Conservation (phyloP, 2,113 vertebrate species). For the Actinemys pallida region DNA sequence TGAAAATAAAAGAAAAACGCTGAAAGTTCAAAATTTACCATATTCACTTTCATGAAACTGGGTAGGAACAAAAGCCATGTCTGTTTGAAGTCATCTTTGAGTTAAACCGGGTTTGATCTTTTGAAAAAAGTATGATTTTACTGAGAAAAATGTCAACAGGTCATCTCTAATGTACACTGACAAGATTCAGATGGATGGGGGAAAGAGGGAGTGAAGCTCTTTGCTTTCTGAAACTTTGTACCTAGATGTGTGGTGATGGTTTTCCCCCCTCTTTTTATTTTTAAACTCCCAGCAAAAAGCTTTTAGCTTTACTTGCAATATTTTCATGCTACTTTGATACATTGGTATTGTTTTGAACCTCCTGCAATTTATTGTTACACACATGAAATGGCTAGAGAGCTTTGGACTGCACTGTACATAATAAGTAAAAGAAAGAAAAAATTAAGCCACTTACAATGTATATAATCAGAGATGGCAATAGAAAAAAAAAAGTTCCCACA, state of each 20-base stretch:
- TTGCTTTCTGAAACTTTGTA: not conserved
- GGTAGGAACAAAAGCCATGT: not conserved
- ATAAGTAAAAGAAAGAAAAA: not conserved
- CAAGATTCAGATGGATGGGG: not conserved
- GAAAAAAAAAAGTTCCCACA: not conserved
- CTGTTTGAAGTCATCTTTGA: not conserved
- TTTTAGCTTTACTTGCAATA: not conserved
- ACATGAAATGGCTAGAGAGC: not conserved
- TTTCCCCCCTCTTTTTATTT: not conserved
- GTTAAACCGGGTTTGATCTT: not conserved
- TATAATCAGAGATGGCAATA: constrained; percentile 3
- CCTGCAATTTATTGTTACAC: not conserved
- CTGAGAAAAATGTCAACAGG: not conserved
- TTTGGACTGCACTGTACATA: not conserved
- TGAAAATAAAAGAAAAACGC: not conserved
- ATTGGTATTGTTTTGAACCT: not conserved
- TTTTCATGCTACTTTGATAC: not conserved
- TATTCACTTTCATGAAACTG: not conserved
- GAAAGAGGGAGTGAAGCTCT: not conserved
- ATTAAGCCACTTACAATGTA: not conserved
- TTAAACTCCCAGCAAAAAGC: not conserved
- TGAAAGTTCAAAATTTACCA: not conserved
- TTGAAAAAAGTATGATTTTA: not conserved
- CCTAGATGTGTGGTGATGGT: not conserved
- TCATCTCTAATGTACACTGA: not conserved